These are phyloP conservation scores for Melanotaenia nigrans DNA, from an alignment of 2,797 vertebrate species.

Conservation along the genomic window DNA sequence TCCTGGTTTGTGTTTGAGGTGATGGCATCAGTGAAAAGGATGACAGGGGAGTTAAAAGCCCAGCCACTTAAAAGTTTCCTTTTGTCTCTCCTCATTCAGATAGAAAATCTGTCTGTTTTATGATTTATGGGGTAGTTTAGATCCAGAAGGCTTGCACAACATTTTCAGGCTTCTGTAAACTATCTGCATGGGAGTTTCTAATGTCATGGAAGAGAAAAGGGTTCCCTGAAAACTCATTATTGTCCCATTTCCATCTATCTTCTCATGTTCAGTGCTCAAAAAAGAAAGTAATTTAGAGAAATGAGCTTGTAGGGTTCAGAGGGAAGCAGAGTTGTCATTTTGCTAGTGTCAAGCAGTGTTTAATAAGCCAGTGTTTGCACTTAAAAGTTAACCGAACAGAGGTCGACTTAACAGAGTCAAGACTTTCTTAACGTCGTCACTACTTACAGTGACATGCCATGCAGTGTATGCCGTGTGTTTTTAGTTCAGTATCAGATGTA, in stretches of 20 bases:
- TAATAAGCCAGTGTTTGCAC: not conserved
- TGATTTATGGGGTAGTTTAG: slow-evolving; percentile 27
- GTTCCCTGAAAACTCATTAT: slow-evolving; percentile 36
- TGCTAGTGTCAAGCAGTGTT: not conserved
- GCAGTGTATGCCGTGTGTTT: not conserved
- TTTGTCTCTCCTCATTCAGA: not conserved
- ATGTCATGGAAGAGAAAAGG: slow-evolving; percentile 28
- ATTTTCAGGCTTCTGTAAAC: slow-evolving; percentile 3
- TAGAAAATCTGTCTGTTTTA: slow-evolving; percentile 4
- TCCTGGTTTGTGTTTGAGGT: slow-evolving; percentile 10
- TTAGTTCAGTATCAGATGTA: not conserved
- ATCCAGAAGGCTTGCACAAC: slow-evolving; percentile 9
- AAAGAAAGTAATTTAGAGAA: slow-evolving; percentile 40
- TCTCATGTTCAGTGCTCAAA: slow-evolving; percentile 31
- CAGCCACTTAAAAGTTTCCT: not conserved
- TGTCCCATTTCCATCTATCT: slow-evolving; percentile 6
- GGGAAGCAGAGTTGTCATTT: slow-evolving; percentile 23
- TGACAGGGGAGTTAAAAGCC: slow-evolving; percentile 14
- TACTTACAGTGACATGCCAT: not conserved
- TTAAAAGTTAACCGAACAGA: slow-evolving; percentile 4
- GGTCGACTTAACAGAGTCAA: not conserved
- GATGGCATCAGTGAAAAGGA: not conserved
- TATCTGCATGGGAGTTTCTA: slow-evolving; percentile 39
- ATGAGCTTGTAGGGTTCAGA: slow-evolving; percentile 6
- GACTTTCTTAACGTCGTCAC: not conserved